Evolutionary conservation across 2,888 invertebrate species (phyloP), one percentile per base, ranked within the genome.

Genomic region (Phalera bucephala): DNA sequence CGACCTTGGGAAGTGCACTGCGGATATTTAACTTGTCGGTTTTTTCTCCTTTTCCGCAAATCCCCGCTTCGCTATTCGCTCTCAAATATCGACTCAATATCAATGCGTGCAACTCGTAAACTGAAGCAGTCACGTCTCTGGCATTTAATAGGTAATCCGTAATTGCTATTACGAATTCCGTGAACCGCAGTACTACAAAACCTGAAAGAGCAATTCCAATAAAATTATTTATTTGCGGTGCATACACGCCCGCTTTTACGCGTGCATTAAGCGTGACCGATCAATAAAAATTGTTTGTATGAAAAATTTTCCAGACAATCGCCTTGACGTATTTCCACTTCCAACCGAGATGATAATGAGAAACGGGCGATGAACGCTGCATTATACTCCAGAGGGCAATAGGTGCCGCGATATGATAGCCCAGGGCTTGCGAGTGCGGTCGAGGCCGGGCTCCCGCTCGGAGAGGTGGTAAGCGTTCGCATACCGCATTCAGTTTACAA

Each of bases 41-140:
- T 77, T 82, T 80, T 75, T 72, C 70, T 66, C 65, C 68, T 75
- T 83, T 85, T 85, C 82, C 81, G 81, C 75, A 82, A 83, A 75
- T 71, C 64, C 62, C 64, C 53, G 53, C 57, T 63, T 54, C 52
- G 55, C 62, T 69, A 56, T 66, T 66, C 56, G 55, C 47, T 59
- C 36, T 48, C 43, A 41, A 64, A 57, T 59, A 47, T 48, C 31
- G 35, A 43, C 31, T 38, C 35, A 32, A 29, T 34, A 37, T 14
- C 34, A 40, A 28, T 10, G 40, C n/a, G n/a, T n/a, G n/a, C n/a
- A n/a, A n/a, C 35, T 46, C 36, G 36, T 40, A 36, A 50, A 45
- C 36, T 35, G 54, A 53, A 36, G 36, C 37, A 43, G 44, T 64
- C 64, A 64, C 54, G 60, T 59, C 51, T 65, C 52, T 55, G 52